These are phyloP conservation scores for Syrmaticus mikado DNA, from an alignment of 2,113 vertebrate genomes.

Conservation along the genomic window DNA sequence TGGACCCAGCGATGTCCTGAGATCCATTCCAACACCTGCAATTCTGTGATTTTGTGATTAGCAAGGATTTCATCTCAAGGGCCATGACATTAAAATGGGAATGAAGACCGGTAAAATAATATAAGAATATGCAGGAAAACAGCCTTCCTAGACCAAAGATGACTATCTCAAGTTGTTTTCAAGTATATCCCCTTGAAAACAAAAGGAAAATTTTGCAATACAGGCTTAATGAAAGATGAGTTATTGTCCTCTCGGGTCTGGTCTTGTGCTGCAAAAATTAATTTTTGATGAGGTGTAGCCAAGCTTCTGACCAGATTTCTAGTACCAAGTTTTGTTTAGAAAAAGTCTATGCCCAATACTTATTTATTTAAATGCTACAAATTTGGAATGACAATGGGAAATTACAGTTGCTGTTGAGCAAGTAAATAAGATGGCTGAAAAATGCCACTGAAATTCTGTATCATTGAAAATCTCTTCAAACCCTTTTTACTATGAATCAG, in stretches of 20 bases:
- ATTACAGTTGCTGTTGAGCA: not conserved
- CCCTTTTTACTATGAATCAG: conserved; percentile 10
- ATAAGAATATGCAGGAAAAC: not conserved
- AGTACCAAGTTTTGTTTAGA: not conserved
- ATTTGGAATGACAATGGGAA: not conserved
- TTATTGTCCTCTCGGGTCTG: not conserved
- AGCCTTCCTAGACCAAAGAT: not conserved
- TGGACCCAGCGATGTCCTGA: too few species aligned
- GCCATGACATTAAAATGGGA: not conserved
- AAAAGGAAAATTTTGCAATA: not conserved
- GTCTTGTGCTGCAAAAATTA: not conserved
- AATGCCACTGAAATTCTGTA: not conserved
- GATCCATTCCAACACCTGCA: too few species aligned
- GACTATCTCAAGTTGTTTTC: not conserved
- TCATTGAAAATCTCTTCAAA: not conserved
- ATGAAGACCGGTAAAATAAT: not conserved
- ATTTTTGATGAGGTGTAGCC: not conserved
- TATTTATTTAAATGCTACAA: not conserved
- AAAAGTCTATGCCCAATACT: not conserved
- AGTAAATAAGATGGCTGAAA: conserved; percentile 43
- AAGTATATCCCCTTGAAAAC: not conserved
- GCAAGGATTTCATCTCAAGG: not conserved
- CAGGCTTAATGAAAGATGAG: not conserved
- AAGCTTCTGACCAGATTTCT: not conserved
- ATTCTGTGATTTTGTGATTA: not conserved